Conservation (phyloP, 2,888 invertebrate species). For the Hirtodrosophila alboralis region DNA sequence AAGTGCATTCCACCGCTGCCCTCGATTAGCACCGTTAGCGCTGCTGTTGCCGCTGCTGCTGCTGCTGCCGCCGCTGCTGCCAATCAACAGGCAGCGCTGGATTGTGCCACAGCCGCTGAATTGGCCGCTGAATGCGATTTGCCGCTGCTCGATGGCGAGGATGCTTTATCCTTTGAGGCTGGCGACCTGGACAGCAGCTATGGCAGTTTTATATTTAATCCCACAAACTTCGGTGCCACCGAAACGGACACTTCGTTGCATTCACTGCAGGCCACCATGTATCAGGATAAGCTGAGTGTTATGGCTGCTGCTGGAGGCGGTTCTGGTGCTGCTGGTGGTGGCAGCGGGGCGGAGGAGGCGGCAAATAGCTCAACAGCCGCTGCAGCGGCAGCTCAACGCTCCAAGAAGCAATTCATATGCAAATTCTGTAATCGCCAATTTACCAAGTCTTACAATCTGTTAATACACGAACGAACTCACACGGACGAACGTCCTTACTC, state of each 20-base stretch:
- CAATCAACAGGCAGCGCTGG: constrained; percentile 85
- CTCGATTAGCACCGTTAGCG: constrained; percentile 85
- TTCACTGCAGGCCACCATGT: constrained; percentile 82
- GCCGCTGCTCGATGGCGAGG: constrained; percentile 89
- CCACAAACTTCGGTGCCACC: constrained; percentile 61
- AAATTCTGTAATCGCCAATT: constrained; percentile 99
- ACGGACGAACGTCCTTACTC: constrained; percentile 98
- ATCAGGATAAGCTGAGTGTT: constrained; percentile 81
- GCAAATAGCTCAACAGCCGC: constrained; percentile 51
- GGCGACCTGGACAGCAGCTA: constrained; percentile 87
- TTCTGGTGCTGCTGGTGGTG: too few relatives aligned
- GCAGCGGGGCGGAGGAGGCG: constrained; percentile 40
- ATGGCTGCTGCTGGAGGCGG: constrained; percentile 45
- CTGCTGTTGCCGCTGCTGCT: constrained; percentile 84
- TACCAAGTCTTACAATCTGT: constrained; percentile 96
- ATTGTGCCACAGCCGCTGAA: constrained; percentile 83
- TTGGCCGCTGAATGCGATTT: constrained; percentile 90
- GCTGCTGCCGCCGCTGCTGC: constrained; percentile 84
- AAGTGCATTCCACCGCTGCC: constrained; percentile 81
- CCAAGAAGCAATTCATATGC: constrained; percentile 99
- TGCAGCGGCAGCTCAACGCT: constrained; percentile 85
- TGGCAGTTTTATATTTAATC: constrained; percentile 89
- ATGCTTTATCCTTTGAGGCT: constrained; percentile 87
- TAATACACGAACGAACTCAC: constrained; percentile 98
- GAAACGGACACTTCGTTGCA: constrained; percentile 66